Percentiles rank a stretch among this genome's conserved stretches.
These are phyloP conservation scores for Sphaeramia orbicularis DNA, from an alignment of 2,797 vertebrate genomes.

Conservation along the genomic window DNA sequence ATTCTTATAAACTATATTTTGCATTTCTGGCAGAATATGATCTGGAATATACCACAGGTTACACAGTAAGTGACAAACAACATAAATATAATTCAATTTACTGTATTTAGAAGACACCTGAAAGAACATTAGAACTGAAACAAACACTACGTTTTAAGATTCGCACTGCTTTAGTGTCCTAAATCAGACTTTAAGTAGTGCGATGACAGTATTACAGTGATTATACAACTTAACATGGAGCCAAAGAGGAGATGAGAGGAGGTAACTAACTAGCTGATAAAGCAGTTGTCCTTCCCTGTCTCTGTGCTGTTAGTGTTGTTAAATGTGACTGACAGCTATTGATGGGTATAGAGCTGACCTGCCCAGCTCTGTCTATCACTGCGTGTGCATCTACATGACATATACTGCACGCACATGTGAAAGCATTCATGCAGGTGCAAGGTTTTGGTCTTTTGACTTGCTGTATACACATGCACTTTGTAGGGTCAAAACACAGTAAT, in stretches of 20 bases:
- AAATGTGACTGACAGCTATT: conserved; percentile 81
- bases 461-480: neutral
- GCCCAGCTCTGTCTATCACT: conserved; percentile 56
- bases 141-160: too few relatives aligned
- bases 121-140: too few relatives aligned
- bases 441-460: conserved; percentile 24
- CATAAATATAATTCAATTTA: neutral
- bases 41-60: neutral
- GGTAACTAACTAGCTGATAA: conserved; percentile 67
- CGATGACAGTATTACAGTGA: conserved; percentile 22
- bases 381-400: conserved; percentile 9
- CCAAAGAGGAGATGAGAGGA: conserved; percentile 29
- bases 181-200: conserved; percentile 9
- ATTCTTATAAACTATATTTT: too few relatives aligned
- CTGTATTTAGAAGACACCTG: too few relatives aligned
- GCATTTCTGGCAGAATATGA: neutral
- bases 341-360: conserved; percentile 71
- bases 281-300: conserved; percentile 70
- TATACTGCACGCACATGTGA: conserved; percentile 20
- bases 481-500: too few relatives aligned
- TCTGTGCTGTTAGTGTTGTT: conserved; percentile 72
- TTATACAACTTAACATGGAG: conserved; percentile 15
- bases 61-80: neutral
- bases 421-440: conserved; percentile 51
- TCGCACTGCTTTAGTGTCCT: too few relatives aligned